phyloP scores from a whole-genome alignment of 2,797 vertebrate species.

The Manis javanica region DNA sequence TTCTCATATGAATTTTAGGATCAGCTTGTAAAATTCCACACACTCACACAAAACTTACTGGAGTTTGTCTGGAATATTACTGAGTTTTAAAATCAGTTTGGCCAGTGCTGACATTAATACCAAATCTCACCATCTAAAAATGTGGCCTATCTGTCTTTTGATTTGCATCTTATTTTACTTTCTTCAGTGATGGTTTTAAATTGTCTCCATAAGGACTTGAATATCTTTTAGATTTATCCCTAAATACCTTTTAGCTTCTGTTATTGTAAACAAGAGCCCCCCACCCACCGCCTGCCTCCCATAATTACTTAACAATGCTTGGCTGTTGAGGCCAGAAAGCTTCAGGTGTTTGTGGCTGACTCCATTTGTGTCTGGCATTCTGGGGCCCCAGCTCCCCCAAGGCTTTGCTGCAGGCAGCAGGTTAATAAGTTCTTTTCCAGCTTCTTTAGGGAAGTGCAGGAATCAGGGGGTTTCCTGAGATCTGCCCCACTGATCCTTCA shows the following conservation, averaged over 20 bases:
- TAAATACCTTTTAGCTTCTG: neutral
- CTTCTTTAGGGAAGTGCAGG: neutral
- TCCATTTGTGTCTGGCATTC: too few species aligned
- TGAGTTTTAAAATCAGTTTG: conserved; percentile 36
- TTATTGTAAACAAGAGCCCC: neutral
- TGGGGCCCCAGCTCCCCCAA: neutral
- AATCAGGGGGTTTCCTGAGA: neutral
- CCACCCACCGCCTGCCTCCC: accelerated
- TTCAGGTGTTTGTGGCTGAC: neutral
- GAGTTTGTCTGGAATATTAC: neutral
- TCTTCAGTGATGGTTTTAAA: neutral
- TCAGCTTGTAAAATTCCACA: conserved; percentile 5
- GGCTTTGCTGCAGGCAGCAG: neutral
- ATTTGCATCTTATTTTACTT: neutral
- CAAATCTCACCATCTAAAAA: neutral
- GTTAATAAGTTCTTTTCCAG: neutral
- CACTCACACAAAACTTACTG: neutral
- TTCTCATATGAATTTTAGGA: conserved; percentile 11
- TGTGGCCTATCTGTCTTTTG: neutral
- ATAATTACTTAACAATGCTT: neutral
- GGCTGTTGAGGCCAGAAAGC: neutral
- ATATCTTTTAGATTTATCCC: neutral
- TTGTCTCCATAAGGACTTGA: neutral
- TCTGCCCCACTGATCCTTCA: neutral
- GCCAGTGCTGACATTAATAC: neutral